Percentiles rank a stretch among this genome's conserved stretches.
phyloP scores from a whole-genome alignment of 1,140 invertebrate genomes.

The Gonatopus flavifemur region DNA sequence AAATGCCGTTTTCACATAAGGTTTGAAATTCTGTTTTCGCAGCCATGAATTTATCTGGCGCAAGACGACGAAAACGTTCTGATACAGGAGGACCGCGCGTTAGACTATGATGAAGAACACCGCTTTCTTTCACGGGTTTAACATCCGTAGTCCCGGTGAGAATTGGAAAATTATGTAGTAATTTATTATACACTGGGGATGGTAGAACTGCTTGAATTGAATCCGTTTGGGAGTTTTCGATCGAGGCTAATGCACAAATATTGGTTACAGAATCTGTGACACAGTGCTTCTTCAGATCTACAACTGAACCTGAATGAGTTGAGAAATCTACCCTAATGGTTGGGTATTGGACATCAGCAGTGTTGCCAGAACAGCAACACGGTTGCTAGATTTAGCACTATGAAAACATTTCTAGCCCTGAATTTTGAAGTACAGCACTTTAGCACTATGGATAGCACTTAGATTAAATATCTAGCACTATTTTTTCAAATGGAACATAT shows the following conservation, averaged over 20 bases:
- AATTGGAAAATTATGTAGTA: neutral
- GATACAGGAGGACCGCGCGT: neutral
- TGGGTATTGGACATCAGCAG: neutral
- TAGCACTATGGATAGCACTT: too few species aligned
- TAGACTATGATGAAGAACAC: neutral
- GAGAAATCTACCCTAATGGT: neutral
- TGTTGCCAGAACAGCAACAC: too few species aligned
- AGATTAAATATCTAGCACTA: too few species aligned
- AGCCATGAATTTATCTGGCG: neutral
- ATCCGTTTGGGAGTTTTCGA: neutral
- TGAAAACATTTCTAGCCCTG: too few species aligned
- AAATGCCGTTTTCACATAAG: too few species aligned
- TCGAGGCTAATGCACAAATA: neutral
- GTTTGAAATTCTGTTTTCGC: neutral
- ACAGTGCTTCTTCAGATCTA: neutral
- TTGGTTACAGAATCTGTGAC: neutral
- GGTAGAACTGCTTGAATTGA: neutral
- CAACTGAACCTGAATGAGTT: neutral
- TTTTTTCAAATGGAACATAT: too few species aligned
- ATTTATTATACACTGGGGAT: neutral
- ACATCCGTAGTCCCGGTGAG: neutral
- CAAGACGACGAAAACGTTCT: too few species aligned
- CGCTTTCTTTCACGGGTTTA: neutral
- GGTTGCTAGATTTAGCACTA: too few species aligned
- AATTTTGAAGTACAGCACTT: too few species aligned